Evolutionary conservation across 2,888 invertebrate species (phyloP), one percentile per base, ranked within the genome.

Genomic region (Campoplex capitator): DNA sequence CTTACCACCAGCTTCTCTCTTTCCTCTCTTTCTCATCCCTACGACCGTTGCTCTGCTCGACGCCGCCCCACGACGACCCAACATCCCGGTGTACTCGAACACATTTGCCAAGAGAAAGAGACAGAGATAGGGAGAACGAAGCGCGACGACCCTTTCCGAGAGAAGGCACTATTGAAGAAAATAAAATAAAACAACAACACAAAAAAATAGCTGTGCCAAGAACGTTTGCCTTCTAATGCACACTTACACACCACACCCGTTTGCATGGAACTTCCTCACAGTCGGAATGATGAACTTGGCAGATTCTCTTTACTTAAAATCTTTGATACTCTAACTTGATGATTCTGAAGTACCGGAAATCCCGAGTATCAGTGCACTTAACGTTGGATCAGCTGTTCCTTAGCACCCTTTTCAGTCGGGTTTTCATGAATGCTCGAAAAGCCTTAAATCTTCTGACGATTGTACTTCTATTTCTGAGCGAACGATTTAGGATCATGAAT

Each of bases 1-100:
- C 84, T 62, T 62, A 75, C 56, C 77, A 70, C 78, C 71, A 76
- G 65, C 54, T 65, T 45, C 58, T 86, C 67, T 86, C 83, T 62
- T 65, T 48, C 48, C 48, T 38, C 23, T 18, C 11, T 65, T 62
- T 51, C 76, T 77, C 79, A 70, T 70, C 79, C 56, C 23, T 32
- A 45, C 83, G 70, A 83, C 48, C 48, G 82, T 78, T 68, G 77
- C 77, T 74, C 75, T 38, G 62, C 81, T 68, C 58, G 76, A 48
- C 56, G 70, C 70, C 77, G 77, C 65, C 76, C 76, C 65, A 35
- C 65, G 76, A 84, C 71, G 76, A 58, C 76, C 54, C 70, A 83
- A 78, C 86, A 77, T 80, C 75, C 79, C 56, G 28, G 23, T 65
- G 65, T 54, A 75, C 68, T 75, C 68, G 13, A 45, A 65, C 79